Percentiles rank a stretch among this genome's conserved stretches.
phyloP scores from a whole-genome alignment of 1,140 invertebrate species.

The Drosophila pachea region DNA sequence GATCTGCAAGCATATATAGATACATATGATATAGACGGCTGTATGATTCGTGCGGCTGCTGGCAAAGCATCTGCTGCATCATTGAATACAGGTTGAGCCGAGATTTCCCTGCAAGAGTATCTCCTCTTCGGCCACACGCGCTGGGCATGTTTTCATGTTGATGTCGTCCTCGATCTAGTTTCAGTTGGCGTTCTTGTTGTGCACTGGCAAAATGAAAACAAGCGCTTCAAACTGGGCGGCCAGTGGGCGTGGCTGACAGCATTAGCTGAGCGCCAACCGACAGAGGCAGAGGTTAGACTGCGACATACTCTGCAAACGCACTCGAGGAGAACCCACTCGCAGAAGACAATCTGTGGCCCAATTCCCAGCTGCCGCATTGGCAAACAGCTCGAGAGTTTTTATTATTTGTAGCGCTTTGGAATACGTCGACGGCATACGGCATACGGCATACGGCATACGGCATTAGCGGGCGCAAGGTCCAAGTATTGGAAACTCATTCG shows the following conservation, averaged over 20 bases:
- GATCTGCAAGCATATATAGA: too few species aligned
- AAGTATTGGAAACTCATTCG: conserved; percentile 46
- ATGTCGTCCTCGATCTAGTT: conserved; percentile 48
- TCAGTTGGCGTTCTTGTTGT: conserved; percentile 20
- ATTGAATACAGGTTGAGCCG: too few species aligned
- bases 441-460: too few species aligned
- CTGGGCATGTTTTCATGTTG: conserved; percentile 5
- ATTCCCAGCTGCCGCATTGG: not conserved
- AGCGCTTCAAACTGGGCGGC: conserved; percentile 25
- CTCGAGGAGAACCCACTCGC: too few species aligned
- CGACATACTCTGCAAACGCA: not conserved
- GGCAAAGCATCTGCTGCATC: too few species aligned
- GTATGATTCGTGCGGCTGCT: too few species aligned
- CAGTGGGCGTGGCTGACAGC: conserved; percentile 19
- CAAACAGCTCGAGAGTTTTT: too few species aligned
- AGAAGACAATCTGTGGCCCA: not conserved
- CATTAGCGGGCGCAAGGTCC: not conserved
- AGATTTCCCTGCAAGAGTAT: not conserved
- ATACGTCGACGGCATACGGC: too few species aligned
- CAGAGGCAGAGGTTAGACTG: not conserved
- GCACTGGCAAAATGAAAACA: conserved; percentile 39
- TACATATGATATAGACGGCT: too few species aligned
- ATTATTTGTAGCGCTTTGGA: too few species aligned
- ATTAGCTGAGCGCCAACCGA: not conserved
- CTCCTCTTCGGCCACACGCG: not conserved